Evolutionary conservation across 1,140 invertebrate species (phyloP).

Genomic region (Drosophila suzukii): DNA sequence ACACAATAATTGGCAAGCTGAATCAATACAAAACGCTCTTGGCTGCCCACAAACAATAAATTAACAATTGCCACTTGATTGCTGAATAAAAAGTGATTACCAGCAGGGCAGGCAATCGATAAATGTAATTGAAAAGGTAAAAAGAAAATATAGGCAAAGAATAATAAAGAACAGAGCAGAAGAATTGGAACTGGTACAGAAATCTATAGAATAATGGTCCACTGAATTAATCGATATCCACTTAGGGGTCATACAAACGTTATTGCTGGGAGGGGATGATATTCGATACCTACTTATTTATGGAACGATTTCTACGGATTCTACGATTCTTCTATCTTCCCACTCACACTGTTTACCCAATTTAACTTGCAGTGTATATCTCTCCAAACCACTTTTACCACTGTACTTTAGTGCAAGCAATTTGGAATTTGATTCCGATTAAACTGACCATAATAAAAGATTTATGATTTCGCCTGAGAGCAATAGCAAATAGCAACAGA

Average conservation of each 20-base stretch:
- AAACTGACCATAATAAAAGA: constrained; percentile 4
- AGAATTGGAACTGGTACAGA: constrained; percentile 1
- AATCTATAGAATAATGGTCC: constrained; percentile 1
- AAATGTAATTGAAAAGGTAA: constrained; percentile 43
- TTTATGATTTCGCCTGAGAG: constrained; percentile 30
- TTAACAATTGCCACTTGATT: constrained; percentile 69
- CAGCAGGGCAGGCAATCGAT: constrained; percentile 16
- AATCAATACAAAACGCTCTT: constrained; percentile 73
- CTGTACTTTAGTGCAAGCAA: neutral
- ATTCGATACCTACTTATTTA: constrained; percentile 8
- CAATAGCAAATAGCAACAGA: constrained; percentile 13
- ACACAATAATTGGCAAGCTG: constrained; percentile 79
- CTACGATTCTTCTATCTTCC: too few relatives aligned
- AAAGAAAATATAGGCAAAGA: constrained; percentile 5
- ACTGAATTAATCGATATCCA: constrained; percentile 25
- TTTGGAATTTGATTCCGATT: constrained; percentile 1
- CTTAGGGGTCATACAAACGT: constrained; percentile 22
- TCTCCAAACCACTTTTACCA: neutral
- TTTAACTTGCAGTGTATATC: neutral
- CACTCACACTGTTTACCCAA: too few relatives aligned
- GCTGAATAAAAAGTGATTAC: constrained; percentile 2
- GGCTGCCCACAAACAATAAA: constrained; percentile 72
- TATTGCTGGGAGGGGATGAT: constrained; percentile 11
- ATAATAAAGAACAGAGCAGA: neutral
- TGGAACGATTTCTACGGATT: neutral